A percentile compares a stretch with the other conserved stretches of the same genome.
These are phyloP conservation scores for Tachina fera DNA, from an alignment of 2,888 invertebrate species.

Conservation along the genomic window DNA sequence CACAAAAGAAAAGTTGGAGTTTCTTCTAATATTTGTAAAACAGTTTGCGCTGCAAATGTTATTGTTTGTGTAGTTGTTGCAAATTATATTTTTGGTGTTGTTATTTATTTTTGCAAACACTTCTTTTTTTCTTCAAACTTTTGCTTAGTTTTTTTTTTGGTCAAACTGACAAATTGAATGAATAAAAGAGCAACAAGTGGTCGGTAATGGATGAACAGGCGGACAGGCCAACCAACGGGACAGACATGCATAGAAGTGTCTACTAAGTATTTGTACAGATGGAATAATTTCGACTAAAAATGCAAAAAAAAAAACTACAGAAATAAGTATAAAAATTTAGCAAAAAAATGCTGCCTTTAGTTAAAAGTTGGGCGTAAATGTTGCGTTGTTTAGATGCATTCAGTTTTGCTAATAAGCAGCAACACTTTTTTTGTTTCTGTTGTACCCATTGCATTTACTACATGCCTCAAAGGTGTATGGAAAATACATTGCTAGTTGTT, in stretches of 20 bases:
- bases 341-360: constrained; percentile 57
- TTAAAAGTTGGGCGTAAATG: constrained; percentile 70
- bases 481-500: constrained; percentile 30
- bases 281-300: constrained; percentile 58
- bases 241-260: constrained; percentile 67
- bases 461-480: constrained; percentile 55
- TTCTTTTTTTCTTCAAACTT: constrained; percentile 21
- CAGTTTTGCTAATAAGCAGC: constrained; percentile 71
- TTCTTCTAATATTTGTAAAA: constrained; percentile 39
- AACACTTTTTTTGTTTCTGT: constrained; percentile 50
- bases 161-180: constrained; percentile 82
- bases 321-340: constrained; percentile 26
- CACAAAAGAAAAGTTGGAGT: constrained; percentile 35
- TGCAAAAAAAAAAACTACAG: constrained; percentile 11
- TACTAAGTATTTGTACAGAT: constrained; percentile 66
- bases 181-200: constrained; percentile 82
- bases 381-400: constrained; percentile 67
- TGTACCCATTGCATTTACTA: constrained; percentile 49
- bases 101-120: constrained; percentile 62
- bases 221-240: constrained; percentile 69
- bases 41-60: constrained; percentile 72
- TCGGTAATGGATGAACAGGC: constrained; percentile 73
- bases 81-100: constrained; percentile 57
- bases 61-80: constrained; percentile 46
- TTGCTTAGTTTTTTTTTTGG: background rate